Percentiles rank a stretch among this genome's conserved stretches.
phyloP scores from a whole-genome alignment of 1,140 invertebrate species.

The Drosophila baimaii region DNA sequence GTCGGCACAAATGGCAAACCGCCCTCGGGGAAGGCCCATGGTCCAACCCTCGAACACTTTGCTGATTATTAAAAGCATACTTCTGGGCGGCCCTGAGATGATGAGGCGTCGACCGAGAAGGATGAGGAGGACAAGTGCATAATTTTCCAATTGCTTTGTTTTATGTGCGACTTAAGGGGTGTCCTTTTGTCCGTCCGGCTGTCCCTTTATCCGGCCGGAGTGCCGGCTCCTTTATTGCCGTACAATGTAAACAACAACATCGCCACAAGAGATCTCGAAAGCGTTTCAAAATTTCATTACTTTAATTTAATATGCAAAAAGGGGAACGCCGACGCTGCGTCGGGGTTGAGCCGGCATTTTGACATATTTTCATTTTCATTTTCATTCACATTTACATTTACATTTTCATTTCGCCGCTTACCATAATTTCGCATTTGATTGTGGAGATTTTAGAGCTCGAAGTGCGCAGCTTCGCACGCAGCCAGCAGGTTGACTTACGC shows the following conservation, averaged over 20 bases:
- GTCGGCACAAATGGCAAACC: slow-evolving; percentile 27
- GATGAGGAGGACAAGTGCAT: slow-evolving; percentile 70
- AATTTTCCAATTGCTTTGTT: slow-evolving; percentile 84
- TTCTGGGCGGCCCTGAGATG: slow-evolving; percentile 53
- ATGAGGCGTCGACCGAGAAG: slow-evolving; percentile 10
- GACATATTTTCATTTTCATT: slow-evolving; percentile 76
- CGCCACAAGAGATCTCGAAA: slow-evolving; percentile 45
- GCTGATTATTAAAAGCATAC: slow-evolving; percentile 78
- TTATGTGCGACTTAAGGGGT: slow-evolving; percentile 59
- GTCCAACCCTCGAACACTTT: slow-evolving; percentile 64
- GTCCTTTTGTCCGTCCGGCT: slow-evolving; percentile 5
- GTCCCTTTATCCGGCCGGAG: too few relatives aligned
- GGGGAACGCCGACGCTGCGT: slow-evolving; percentile 14
- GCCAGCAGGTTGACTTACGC: slow-evolving; percentile 72
- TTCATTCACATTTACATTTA: slow-evolving; percentile 63
- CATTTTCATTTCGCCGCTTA: slow-evolving; percentile 67
- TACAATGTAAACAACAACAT: slow-evolving; percentile 76
- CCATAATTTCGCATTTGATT: slow-evolving; percentile 69
- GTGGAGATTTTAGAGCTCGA: slow-evolving; percentile 65
- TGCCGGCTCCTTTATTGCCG: slow-evolving; percentile 60
- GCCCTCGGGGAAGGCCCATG: slow-evolving; percentile 4
- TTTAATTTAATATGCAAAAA: slow-evolving; percentile 81
- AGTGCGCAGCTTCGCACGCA: slow-evolving; percentile 78
- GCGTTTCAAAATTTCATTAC: slow-evolving; percentile 80
- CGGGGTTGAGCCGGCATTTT: slow-evolving; percentile 60